Evolutionary conservation across 2,888 invertebrate genomes (phyloP).

Genomic region (Amiota minor): DNA sequence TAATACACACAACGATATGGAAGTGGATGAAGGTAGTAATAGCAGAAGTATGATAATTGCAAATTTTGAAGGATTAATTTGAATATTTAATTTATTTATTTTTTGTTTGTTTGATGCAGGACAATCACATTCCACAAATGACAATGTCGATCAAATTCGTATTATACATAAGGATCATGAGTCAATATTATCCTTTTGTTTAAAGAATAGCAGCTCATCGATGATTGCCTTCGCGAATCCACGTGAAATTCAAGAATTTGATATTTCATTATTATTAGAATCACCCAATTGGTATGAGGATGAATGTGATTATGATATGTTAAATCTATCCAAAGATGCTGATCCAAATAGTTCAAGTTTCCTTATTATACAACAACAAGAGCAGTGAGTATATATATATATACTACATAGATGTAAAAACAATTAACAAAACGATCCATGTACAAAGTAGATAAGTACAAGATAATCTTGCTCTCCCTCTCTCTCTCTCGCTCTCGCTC

Average conservation of each 20-base stretch:
- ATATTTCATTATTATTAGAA: slow-evolving; percentile 91
- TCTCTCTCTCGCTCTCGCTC: neutral
- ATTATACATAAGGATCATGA: slow-evolving; percentile 99
- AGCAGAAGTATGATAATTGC: slow-evolving; percentile 29
- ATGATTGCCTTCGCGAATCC: slow-evolving; percentile 94
- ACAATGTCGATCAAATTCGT: slow-evolving; percentile 84
- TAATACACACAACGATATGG: slow-evolving; percentile 58
- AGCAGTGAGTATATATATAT: slow-evolving; percentile 59
- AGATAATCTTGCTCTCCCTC: too few species aligned
- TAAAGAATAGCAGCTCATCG: slow-evolving; percentile 91
- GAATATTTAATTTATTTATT: neutral
- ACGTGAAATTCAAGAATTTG: slow-evolving; percentile 97
- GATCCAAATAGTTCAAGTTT: slow-evolving; percentile 80
- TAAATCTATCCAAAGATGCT: slow-evolving; percentile 85
- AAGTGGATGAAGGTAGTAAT: slow-evolving; percentile 66
- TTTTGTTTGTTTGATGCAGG: slow-evolving; percentile 40
- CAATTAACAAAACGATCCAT: too few species aligned
- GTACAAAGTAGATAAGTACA: too few species aligned
- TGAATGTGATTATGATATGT: slow-evolving; percentile 96
- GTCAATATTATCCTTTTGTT: slow-evolving; percentile 96
- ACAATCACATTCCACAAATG: slow-evolving; percentile 59
- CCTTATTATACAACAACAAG: slow-evolving; percentile 87
- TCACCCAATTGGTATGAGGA: slow-evolving; percentile 96
- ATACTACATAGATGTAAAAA: too few species aligned
- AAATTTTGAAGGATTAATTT: neutral